A percentile compares a stretch with the other conserved stretches of the same genome.
These are phyloP conservation scores for Neoseiulus cucumeris DNA, from an alignment of 1,140 invertebrate species.

Conservation along the genomic window DNA sequence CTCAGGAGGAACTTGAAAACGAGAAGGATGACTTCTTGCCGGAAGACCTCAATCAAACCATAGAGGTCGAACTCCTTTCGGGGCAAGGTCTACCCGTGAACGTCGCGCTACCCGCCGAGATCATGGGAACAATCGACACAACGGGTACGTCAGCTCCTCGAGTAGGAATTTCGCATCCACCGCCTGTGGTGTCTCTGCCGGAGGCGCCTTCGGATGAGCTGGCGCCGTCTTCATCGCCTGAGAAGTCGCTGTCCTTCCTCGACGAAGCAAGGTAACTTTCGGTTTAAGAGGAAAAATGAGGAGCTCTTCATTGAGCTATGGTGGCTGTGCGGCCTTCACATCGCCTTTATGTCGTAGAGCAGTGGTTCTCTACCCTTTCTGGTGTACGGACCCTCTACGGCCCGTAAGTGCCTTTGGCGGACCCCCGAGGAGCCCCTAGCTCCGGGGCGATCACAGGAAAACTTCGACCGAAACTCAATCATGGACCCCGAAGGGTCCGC, in stretches of 20 bases:
- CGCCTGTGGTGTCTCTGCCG: neutral
- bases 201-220: neutral
- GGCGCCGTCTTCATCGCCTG: neutral
- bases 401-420: too few relatives aligned
- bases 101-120: slow-evolving; percentile 1
- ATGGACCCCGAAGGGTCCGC: too few relatives aligned
- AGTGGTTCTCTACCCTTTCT: too few relatives aligned
- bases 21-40: neutral
- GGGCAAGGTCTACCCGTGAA: neutral
- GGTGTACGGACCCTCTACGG: too few relatives aligned
- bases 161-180: neutral
- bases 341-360: too few relatives aligned
- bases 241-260: too few relatives aligned
- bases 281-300: too few relatives aligned
- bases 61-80: neutral
- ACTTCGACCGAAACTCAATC: neutral
- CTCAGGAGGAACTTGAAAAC: neutral
- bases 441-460: neutral
- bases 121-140: neutral
- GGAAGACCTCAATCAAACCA: neutral
- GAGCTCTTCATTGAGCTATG: too few relatives aligned
- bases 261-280: too few relatives aligned
- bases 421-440: neutral
- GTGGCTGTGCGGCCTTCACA: too few relatives aligned
- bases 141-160: neutral